Percentiles rank a stretch among this genome's conserved stretches.
Conservation (phyloP, 1,140 invertebrate genomes). For the Conus betulinus region DNA sequence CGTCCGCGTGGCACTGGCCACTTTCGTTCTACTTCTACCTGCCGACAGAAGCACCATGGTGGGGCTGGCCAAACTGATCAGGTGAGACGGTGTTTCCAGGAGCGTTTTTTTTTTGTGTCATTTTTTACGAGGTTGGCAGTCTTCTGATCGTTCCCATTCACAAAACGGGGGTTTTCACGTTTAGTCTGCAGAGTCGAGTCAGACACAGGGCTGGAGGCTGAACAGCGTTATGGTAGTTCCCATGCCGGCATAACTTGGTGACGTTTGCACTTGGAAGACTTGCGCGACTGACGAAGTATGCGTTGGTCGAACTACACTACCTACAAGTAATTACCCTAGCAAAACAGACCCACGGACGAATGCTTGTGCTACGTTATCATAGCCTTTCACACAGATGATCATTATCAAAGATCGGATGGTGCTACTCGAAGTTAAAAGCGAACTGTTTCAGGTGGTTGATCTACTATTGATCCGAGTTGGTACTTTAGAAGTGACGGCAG, state of each 20-base stretch:
- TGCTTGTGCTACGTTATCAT: too few relatives aligned
- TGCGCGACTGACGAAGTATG: too few relatives aligned
- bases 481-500: too few relatives aligned
- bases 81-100: not conserved
- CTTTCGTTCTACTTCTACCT: not conserved
- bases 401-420: too few relatives aligned
- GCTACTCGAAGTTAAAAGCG: too few relatives aligned
- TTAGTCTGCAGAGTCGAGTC: not conserved
- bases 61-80: not conserved
- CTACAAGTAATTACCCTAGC: too few relatives aligned
- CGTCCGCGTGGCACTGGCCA: slow-evolving; percentile 1
- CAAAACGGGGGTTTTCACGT: not conserved
- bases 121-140: not conserved
- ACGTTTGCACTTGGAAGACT: not conserved
- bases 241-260: not conserved
- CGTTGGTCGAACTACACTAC: too few relatives aligned
- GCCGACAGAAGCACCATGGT: not conserved
- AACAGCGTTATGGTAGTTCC: not conserved
- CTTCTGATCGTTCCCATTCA: not conserved
- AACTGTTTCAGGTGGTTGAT: too few relatives aligned
- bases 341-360: too few relatives aligned
- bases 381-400: too few relatives aligned
- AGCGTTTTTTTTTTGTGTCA: not conserved
- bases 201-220: not conserved
- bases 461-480: too few relatives aligned